Evolutionary conservation across 35 echinoderm and acorn worm species (phyloP).

Genomic region (Strongylocentrotus purpuratus): DNA sequence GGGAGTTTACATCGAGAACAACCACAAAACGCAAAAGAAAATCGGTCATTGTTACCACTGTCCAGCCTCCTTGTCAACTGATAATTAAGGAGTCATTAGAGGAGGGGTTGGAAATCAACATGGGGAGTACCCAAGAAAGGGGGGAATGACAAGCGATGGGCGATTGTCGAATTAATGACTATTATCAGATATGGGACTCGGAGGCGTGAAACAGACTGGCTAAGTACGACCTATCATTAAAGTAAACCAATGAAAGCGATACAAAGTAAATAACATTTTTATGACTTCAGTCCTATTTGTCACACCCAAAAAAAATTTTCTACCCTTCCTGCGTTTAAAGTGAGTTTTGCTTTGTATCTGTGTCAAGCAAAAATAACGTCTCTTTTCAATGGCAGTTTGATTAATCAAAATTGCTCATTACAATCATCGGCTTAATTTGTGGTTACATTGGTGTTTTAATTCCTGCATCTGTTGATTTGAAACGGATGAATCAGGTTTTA

Average conservation of each 20-base stretch:
- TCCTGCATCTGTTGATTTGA: neutral
- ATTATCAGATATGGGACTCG: neutral
- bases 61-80: conserved; percentile 26
- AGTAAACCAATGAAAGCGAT: conserved; percentile 29
- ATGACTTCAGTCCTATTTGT: neutral
- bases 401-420: conserved; percentile 2
- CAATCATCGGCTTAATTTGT: conserved; percentile 15
- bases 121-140: neutral
- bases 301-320: neutral
- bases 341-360: neutral
- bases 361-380: neutral
- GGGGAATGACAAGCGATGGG: neutral
- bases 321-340: neutral
- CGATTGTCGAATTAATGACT: conserved; percentile 1
- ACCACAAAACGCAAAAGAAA: conserved; percentile 29
- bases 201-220: conserved; percentile 29
- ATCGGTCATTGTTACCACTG: neutral
- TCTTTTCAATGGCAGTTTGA: neutral
- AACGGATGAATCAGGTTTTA: neutral
- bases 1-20: neutral
- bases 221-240: neutral
- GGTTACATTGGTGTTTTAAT: neutral
- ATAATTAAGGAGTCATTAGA: conserved; percentile 28
- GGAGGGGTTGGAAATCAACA: neutral
- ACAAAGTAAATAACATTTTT: conserved; percentile 35